Evolutionary conservation across 2,888 invertebrate species (phyloP), one percentile per base, ranked within the genome.

Genomic region (Caenorhabditis sp.): DNA sequence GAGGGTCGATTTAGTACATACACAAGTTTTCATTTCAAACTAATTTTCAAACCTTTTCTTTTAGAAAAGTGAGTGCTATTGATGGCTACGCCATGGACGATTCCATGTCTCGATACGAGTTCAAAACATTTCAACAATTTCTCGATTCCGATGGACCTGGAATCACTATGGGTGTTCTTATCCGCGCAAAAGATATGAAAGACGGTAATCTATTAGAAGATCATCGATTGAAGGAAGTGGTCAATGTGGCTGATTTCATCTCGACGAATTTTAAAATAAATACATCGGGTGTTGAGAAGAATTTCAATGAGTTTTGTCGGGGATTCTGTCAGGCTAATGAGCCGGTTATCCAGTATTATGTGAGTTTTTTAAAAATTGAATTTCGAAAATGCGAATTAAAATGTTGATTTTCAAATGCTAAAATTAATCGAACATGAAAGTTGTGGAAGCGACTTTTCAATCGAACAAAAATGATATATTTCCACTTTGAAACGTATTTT

Each of bases 251-350:
- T 43, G 73, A 73, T 59, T 59, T 73, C n/a, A 53, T 73, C 2
- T 73, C 73, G 17, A 73, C 68, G 1, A 62, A 59, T 52, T 74
- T 74, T 57, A 69, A 70, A 63, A 52, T 74, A 57, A 74, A 74
- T 57, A 63, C 63, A 17, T 67, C 66, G 23, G 74, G 74, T 4
- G 67, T 63, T 17, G 69, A 70, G 58, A 69, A 54, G 31, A 67
- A 67, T 27, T 83, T 82, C 65, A 63, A 68, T 54, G 70, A 84
- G 43, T 83, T 84, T 57, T 84, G 84, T 61, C 65, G 72, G 12
- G 82, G 83, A 50, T 84, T 84, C 67, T 84, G 84, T 70, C 79
- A 79, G 53, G 75, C 83, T 8, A 84, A 84, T 67, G 83, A 84
- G 52, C 84, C 84, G 7, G 82, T 84, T 54, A 57, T 70, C 2